Base-by-base conservation (phyloP, 2,888 invertebrate species). In the Cylindroiulus punctatus region DNA sequence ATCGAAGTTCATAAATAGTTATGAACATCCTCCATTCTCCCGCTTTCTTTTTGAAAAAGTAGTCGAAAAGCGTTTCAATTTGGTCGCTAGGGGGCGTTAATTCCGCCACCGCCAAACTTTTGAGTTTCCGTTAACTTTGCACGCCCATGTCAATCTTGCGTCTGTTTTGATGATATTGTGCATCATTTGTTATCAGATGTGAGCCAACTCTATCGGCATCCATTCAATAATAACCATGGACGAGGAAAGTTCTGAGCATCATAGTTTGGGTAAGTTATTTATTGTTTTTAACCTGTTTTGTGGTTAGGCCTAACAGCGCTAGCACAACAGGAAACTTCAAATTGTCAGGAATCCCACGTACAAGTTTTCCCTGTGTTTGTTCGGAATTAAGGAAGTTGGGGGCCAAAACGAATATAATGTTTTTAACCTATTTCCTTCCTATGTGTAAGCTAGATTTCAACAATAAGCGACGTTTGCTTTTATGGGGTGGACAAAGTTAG, bases 91-190 rank as follows among this genome's bases (percentile, higher is more conserved):
- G 17, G 7, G 7, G 47, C 47, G 17, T 8, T 17, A 52, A 8
- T 3, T 8, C 12, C 7, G 17, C 47, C 47, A 17, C 47, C 47
- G 47, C 47, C 47, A 52, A 52, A 52, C 47, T 52, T 52, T 52
- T 52, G 47, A 52, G 47, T 52, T 52, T 52, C 52, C 52, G n/a
- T n/a, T 57, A 57, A n/a, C 1, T 57, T 57, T 57, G 52, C 52
- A 57, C 52, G 52, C 52, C 52, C 52, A 12, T 57, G 52, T 57
- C n/a, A n/a, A 57, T 57, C 52, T 57, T 57, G n/a, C n/a, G 52
- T 57, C n/a, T 57, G 17, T 3, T 57, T 17, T 7, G 52, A 57
- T 47, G 3, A 47, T 47, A 7, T 17, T 10, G 47, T 10, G 17
- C 47, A 47, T 47, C 47, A 47, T 47, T 17, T 47, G 17, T 47